Evolutionary conservation across 2,797 vertebrate species (phyloP), one percentile per base, ranked within the genome.

Genomic region (Hephaestus fuliginosus): DNA sequence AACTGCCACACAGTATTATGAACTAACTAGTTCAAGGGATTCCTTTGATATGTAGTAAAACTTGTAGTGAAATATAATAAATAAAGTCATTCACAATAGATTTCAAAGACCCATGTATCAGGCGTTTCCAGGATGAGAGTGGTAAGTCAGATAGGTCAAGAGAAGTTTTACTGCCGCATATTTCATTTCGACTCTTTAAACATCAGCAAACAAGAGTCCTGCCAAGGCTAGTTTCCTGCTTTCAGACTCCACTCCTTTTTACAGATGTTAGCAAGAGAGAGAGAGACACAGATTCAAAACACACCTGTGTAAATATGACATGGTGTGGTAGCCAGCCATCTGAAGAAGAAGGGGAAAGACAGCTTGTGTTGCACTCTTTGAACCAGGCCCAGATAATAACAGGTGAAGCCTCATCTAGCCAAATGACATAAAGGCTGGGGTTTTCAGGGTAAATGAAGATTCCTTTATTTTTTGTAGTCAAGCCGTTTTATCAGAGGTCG

Each of bases 401-500:
- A 88, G 79, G 76, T 85, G 81, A 80, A 69, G 41, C 11, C 36
- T 83, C 10, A 6, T 17, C 39, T 48, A 67, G 79, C 67, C 70
- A 85, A 81, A 78, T 76, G 44, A 60, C 61, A 81, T n/a, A 3
- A 78, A 49, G 22, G 62, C 44, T 63, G 25, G 65, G 46, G 51
- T 25, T 78, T 79, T 83, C 48, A 57, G 68, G 39, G 5, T 78
- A 18, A 94, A 90, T 92, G 84, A 94, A 92, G 80, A 89, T 93
- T 79, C 86, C 72, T 94, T 90, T 95, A 92, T 95, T 66, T 94
- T 91, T 91, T 93, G 57, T 96, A 96, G 96, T 92, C 69, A 96
- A 96, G 88, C 96, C 96, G 4, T 96, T 95, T 94, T 95, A 95
- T 93, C 94, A 93, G 89, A 92, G 84, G 82, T 79, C 93, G 44